Percentiles rank a stretch among this genome's conserved stretches.
Evolutionary conservation across 2,888 invertebrate genomes (phyloP).

Genomic region (Drosophila fungiperda): DNA sequence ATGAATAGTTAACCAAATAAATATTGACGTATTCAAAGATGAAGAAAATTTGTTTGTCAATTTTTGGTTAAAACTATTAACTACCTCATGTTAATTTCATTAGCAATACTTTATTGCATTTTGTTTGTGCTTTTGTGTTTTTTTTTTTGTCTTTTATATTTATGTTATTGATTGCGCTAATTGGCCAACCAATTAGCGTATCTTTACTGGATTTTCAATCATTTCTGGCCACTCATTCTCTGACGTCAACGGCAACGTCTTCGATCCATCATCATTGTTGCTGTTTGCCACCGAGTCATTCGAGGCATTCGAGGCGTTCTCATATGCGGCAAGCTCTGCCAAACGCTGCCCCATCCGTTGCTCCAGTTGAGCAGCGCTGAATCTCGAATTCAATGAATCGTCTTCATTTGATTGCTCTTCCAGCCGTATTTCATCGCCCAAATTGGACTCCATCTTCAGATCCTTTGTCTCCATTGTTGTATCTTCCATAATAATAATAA

Average conservation of each 20-base stretch:
- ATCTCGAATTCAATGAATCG: not conserved
- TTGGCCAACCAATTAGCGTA: slow-evolving; percentile 74
- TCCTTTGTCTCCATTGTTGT: not conserved
- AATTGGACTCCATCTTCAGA: not conserved
- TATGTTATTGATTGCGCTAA: slow-evolving; percentile 74
- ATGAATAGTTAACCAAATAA: slow-evolving; percentile 7
- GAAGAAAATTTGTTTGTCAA: slow-evolving; percentile 65
- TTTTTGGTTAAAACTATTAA: slow-evolving; percentile 78
- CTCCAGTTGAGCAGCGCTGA: slow-evolving; percentile 31
- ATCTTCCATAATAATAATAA: not conserved
- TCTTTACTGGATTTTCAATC: slow-evolving; percentile 67
- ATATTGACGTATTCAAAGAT: slow-evolving; percentile 36
- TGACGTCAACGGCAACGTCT: slow-evolving; percentile 61
- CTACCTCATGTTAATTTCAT: slow-evolving; percentile 77
- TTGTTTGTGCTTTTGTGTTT: slow-evolving; percentile 50
- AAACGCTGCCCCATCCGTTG: slow-evolving; percentile 58
- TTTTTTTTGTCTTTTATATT: slow-evolving; percentile 54
- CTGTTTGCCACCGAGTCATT: not conserved
- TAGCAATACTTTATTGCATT: slow-evolving; percentile 52
- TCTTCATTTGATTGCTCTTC: not conserved
- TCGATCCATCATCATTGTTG: slow-evolving; percentile 46
- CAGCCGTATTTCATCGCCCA: not conserved
- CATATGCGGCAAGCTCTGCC: slow-evolving; percentile 51
- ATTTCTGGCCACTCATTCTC: slow-evolving; percentile 26
- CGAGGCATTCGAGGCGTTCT: slow-evolving; percentile 43